These are phyloP conservation scores for Stenolophus ochropezus DNA, from an alignment of 2,888 invertebrate species.

Conservation along the genomic window DNA sequence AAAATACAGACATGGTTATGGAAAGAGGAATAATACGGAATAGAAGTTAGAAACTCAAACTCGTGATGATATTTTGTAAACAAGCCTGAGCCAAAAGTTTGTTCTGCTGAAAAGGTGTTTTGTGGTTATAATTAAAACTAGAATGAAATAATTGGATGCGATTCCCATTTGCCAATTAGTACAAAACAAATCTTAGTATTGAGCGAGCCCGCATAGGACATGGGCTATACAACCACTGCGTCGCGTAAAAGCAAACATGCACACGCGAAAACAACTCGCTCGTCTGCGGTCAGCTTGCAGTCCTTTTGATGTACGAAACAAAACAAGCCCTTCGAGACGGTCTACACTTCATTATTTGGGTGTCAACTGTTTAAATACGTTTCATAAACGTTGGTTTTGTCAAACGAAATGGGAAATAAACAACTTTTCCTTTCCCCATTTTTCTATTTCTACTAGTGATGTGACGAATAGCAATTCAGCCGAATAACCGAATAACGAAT, in stretches of 20 bases:
- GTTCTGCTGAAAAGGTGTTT: too few relatives aligned
- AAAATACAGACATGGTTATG: too few relatives aligned
- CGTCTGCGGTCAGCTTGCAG: constrained; percentile 26
- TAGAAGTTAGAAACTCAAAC: too few relatives aligned
- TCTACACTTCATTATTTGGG: constrained; percentile 39
- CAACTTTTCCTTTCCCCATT: too few relatives aligned
- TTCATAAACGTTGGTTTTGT: constrained; percentile 39
- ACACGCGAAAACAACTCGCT: background rate
- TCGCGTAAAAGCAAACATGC: background rate
- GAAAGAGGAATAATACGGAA: too few relatives aligned
- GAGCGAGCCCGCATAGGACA: constrained; percentile 2
- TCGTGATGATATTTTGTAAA: too few relatives aligned
- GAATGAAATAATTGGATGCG: background rate
- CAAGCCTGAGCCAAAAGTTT: too few relatives aligned
- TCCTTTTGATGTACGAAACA: constrained; percentile 41
- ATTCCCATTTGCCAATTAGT: constrained; percentile 7
- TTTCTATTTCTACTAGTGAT: too few relatives aligned
- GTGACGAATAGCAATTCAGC: too few relatives aligned
- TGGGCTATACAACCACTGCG: background rate
- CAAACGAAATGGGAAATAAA: constrained; percentile 1
- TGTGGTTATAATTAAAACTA: too few relatives aligned
- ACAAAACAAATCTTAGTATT: constrained; percentile 32
- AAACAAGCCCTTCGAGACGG: constrained; percentile 21
- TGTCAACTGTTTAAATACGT: constrained; percentile 49
- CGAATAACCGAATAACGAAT: too few relatives aligned